phyloP scores from a whole-genome alignment of 2,888 invertebrate genomes.

The Cantharis nigra region DNA sequence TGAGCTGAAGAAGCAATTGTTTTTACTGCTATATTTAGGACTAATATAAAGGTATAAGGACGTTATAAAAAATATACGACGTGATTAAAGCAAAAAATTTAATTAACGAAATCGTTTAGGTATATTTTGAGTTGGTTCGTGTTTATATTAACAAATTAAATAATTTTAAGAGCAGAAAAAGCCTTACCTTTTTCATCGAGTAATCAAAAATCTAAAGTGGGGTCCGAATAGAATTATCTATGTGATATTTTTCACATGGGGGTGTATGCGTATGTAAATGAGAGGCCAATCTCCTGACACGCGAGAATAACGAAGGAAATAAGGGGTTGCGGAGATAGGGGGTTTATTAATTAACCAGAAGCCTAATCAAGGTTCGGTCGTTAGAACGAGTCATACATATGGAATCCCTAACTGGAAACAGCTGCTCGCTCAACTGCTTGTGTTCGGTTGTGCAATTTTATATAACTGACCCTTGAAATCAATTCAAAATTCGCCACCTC shows the following conservation, averaged over 20 bases:
- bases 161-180: neutral
- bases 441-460: constrained; percentile 30
- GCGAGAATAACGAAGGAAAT: constrained; percentile 51
- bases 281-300: constrained; percentile 51
- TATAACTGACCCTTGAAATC: constrained; percentile 38
- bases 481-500: constrained; percentile 36
- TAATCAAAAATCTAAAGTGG: constrained; percentile 24
- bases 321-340: constrained; percentile 49
- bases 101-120: neutral
- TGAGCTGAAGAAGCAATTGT: neutral
- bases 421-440: constrained; percentile 35
- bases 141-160: neutral
- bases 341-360: constrained; percentile 64
- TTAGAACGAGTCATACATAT: constrained; percentile 39
- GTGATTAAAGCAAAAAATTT: neutral
- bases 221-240: constrained; percentile 31
- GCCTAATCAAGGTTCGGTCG: constrained; percentile 59
- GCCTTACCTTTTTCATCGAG: constrained; percentile 26
- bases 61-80: neutral
- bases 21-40: neutral
- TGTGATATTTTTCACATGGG: constrained; percentile 32
- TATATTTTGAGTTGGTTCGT: neutral
- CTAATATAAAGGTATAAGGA: neutral
- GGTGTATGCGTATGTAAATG: constrained; percentile 46
- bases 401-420: constrained; percentile 39